Percentiles rank a stretch among this genome's conserved stretches.
Conservation (phyloP, 2,888 invertebrate genomes). For the Latrodectus elegans region DNA sequence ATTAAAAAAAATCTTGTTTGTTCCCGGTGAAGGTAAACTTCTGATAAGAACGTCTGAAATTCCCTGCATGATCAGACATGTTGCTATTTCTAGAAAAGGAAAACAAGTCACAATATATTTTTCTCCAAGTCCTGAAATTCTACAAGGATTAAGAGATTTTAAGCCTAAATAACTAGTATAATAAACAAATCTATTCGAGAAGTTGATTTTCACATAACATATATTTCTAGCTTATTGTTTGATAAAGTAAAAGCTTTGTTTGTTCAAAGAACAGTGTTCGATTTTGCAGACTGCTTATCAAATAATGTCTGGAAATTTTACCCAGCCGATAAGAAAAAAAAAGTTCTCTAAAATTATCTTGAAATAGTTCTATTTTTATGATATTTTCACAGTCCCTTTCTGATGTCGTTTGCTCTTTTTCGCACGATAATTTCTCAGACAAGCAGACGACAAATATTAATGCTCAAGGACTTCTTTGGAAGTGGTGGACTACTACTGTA, state of each 20-base stretch:
- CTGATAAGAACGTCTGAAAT: no score
- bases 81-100: no score
- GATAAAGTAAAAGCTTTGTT: background rate
- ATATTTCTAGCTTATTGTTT: no score
- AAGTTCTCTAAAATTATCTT: background rate
- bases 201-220: no score
- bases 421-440: background rate
- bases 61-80: no score
- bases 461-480: background rate
- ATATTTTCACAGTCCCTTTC: background rate
- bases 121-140: no score
- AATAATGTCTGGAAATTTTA: background rate
- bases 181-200: no score
- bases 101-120: no score
- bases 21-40: no score
- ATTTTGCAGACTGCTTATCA: conserved; percentile 3
- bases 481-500: background rate
- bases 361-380: background rate
- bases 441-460: background rate
- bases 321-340: background rate
- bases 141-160: no score
- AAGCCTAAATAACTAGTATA: no score
- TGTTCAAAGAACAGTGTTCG: background rate
- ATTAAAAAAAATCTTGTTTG: no score
- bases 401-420: conserved; percentile 2